phyloP scores from a whole-genome alignment of 23 tunicate species.

The Styela plicata region DNA sequence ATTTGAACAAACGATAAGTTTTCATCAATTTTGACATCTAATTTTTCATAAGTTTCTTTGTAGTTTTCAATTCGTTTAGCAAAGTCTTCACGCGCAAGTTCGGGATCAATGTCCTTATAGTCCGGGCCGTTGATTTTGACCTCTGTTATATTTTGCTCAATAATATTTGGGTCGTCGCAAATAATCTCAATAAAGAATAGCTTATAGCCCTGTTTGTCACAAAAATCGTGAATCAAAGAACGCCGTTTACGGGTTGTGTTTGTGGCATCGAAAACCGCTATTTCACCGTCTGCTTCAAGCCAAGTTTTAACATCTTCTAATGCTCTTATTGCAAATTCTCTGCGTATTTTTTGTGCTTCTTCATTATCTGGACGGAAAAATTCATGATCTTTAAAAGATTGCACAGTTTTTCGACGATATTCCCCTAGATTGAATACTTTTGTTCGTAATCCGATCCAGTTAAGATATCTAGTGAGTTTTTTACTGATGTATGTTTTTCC shows the following conservation, averaged over 20 bases:
- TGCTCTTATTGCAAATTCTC: constrained; percentile 78
- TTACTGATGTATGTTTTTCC: constrained; percentile 94
- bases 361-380: constrained; percentile 82
- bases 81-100: constrained; percentile 80
- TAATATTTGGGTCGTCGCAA: constrained; percentile 84
- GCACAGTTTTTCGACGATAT: constrained; percentile 59
- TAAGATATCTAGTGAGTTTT: constrained; percentile 74
- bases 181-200: constrained; percentile 88
- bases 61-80: constrained; percentile 72
- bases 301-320: constrained; percentile 74
- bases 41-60: constrained; percentile 50
- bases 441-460: constrained; percentile 87
- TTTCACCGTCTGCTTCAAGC: constrained; percentile 78
- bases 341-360: constrained; percentile 81
- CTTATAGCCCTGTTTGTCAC: constrained; percentile 61
- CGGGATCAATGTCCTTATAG: constrained; percentile 66
- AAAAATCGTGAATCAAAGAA: constrained; percentile 65
- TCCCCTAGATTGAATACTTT: constrained; percentile 89
- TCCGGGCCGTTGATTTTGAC: constrained; percentile 94
- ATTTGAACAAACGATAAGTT: constrained; percentile 80
- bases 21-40: constrained; percentile 60
- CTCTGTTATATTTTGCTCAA: constrained; percentile 84
- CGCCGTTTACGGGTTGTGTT: constrained; percentile 73
- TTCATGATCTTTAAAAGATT: constrained; percentile 44
- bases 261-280: constrained; percentile 96